Conservation (phyloP, 2,888 invertebrate species). For the Neocrepidodera transversa region DNA sequence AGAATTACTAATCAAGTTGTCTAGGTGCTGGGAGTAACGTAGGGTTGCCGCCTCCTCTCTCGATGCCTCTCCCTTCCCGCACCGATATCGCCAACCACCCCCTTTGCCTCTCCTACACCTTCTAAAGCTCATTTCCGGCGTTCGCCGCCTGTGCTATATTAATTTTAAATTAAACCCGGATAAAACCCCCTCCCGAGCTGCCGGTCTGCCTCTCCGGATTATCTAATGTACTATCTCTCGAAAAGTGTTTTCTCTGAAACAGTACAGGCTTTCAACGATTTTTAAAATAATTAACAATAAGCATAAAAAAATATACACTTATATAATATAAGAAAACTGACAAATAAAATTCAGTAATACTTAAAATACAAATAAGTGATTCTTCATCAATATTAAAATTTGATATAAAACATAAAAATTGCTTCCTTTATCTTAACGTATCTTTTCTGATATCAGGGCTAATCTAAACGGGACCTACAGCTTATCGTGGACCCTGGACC, state of each 20-base stretch:
- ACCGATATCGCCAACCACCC: slow-evolving; percentile 38
- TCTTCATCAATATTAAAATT: too few relatives aligned
- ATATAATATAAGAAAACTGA: too few relatives aligned
- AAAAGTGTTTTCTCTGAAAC: slow-evolving; percentile 46
- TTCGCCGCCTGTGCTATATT: slow-evolving; percentile 72
- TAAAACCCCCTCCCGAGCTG: slow-evolving; percentile 58
- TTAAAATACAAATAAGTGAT: too few relatives aligned
- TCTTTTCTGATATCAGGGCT: too few relatives aligned
- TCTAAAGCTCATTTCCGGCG: slow-evolving; percentile 74
- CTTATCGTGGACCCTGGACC: too few relatives aligned
- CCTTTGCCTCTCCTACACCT: slow-evolving; percentile 51
- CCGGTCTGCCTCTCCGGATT: slow-evolving; percentile 52
- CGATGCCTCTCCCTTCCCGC: slow-evolving; percentile 18
- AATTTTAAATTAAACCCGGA: slow-evolving; percentile 75
- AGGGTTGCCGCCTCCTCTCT: slow-evolving; percentile 30
- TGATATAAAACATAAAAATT: too few relatives aligned
- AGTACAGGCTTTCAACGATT: slow-evolving; percentile 4
- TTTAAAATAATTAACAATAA: too few relatives aligned
- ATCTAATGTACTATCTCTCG: slow-evolving; percentile 56
- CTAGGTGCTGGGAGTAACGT: slow-evolving; percentile 36
- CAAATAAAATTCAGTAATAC: too few relatives aligned
- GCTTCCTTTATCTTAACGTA: too few relatives aligned
- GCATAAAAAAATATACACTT: too few relatives aligned
- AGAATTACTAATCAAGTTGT: slow-evolving; percentile 37
- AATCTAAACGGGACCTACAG: too few relatives aligned